Conservation (phyloP, 2,797 vertebrate genomes). For the Salmo trutta region DNA sequence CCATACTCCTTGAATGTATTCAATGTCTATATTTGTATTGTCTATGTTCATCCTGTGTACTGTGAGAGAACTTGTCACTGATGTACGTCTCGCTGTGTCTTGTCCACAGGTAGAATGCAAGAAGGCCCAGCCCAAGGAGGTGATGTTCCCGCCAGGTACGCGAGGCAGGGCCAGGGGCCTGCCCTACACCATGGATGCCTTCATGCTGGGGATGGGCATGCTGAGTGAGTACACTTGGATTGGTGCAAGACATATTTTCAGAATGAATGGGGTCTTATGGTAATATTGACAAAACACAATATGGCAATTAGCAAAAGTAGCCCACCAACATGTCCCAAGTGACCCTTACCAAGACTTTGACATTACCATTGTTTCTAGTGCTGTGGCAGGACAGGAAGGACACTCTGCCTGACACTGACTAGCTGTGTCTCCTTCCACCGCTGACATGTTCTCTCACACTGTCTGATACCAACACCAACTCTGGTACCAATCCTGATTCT, state of each 20-base stretch:
- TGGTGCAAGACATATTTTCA: neutral
- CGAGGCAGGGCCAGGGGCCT: constrained; percentile 87
- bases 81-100: neutral
- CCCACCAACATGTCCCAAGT: too few species aligned
- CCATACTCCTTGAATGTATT: neutral
- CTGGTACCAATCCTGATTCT: constrained; percentile 7
- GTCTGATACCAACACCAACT: neutral
- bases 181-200: constrained; percentile 90
- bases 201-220: constrained; percentile 93
- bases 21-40: too few species aligned
- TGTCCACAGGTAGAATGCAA: constrained; percentile 79
- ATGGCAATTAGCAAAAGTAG: too few species aligned
- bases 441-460: neutral
- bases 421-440: constrained; percentile 8
- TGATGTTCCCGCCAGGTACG: constrained; percentile 91
- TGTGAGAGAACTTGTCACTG: neutral
- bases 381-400: too few species aligned
- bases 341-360: too few species aligned
- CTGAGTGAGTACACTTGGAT: constrained; percentile 79
- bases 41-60: neutral
- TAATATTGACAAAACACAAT: too few species aligned
- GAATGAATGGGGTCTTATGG: too few species aligned
- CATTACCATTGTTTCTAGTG: too few species aligned
- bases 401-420: neutral
- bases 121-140: constrained; percentile 93